Evolutionary conservation across 2,797 vertebrate species (phyloP).

Genomic region (Atherinosoma microstoma): DNA sequence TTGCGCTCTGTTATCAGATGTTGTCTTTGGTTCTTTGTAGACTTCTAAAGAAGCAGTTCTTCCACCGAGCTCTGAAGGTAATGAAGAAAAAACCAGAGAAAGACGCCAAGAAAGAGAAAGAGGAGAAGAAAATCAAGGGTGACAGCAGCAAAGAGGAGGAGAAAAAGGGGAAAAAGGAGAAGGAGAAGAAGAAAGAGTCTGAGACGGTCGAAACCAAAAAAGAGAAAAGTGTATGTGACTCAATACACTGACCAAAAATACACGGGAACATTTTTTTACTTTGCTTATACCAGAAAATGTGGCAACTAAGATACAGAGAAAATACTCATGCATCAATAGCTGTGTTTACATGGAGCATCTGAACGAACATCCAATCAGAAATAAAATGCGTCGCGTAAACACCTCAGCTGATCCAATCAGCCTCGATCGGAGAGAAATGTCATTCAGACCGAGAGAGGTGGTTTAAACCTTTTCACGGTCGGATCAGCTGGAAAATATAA

Average conservation of each 20-base stretch:
- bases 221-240: conserved; percentile 84
- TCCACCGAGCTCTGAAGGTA: conserved; percentile 96
- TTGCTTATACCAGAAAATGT: neutral
- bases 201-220: conserved; percentile 91
- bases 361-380: too few species aligned
- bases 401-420: too few species aligned
- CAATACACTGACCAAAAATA: neutral
- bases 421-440: too few species aligned
- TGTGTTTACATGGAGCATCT: too few species aligned
- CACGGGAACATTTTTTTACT: too few species aligned
- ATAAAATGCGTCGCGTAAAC: too few species aligned
- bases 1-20: neutral
- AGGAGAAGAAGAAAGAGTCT: conserved; percentile 84
- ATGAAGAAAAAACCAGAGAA: conserved; percentile 99
- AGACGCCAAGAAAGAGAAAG: conserved; percentile 90
- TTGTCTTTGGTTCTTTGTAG: conserved; percentile 67
- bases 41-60: conserved; percentile 98
- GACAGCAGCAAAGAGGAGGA: conserved; percentile 91
- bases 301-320: neutral
- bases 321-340: neutral
- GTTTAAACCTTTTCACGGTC: too few species aligned
- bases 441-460: too few species aligned
- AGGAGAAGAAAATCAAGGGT: conserved; percentile 84
- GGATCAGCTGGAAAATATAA: too few species aligned
- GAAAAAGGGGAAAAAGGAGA: conserved; percentile 93